Conservation (phyloP, 2,113 vertebrate genomes). For the Boulengeromyrus knoepffleri region DNA sequence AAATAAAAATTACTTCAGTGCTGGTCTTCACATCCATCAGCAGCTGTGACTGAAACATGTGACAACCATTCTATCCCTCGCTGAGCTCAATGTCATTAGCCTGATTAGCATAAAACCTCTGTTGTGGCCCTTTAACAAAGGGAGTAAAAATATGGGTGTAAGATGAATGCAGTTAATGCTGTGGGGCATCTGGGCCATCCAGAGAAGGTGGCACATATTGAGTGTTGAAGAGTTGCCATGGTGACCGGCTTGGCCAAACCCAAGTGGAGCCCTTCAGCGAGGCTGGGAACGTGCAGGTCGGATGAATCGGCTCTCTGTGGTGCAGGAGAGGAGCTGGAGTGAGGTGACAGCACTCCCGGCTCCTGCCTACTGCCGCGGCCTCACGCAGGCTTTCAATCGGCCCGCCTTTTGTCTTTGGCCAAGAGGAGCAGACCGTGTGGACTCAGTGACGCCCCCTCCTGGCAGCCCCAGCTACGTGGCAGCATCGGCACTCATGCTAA, state of each 20-base stretch:
- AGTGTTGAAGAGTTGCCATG: not conserved
- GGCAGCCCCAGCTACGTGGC: not conserved
- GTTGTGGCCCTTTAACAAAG: not conserved
- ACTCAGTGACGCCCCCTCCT: not conserved
- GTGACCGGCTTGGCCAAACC: not conserved
- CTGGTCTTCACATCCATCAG: not conserved
- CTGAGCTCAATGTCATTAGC: not conserved
- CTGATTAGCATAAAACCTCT: not conserved
- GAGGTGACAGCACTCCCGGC: not conserved
- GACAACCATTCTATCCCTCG: not conserved
- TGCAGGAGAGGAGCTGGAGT: not conserved
- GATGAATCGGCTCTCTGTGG: slow-evolving; percentile 3
- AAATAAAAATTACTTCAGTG: not conserved
- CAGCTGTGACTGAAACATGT: not conserved
- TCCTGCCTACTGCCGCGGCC: not conserved
- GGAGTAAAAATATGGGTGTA: not conserved
- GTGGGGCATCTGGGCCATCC: not conserved
- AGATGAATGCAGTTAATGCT: not conserved
- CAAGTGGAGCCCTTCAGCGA: not conserved
- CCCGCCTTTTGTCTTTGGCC: not conserved
- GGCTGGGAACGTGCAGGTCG: not conserved
- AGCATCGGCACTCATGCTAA: not conserved
- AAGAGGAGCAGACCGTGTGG: not conserved
- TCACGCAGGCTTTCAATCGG: not conserved
- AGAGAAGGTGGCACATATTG: not conserved